Percentiles rank a stretch among this genome's conserved stretches.
These are phyloP conservation scores for Leptocoma aspasia DNA, from an alignment of 2,113 vertebrate genomes.

Conservation along the genomic window DNA sequence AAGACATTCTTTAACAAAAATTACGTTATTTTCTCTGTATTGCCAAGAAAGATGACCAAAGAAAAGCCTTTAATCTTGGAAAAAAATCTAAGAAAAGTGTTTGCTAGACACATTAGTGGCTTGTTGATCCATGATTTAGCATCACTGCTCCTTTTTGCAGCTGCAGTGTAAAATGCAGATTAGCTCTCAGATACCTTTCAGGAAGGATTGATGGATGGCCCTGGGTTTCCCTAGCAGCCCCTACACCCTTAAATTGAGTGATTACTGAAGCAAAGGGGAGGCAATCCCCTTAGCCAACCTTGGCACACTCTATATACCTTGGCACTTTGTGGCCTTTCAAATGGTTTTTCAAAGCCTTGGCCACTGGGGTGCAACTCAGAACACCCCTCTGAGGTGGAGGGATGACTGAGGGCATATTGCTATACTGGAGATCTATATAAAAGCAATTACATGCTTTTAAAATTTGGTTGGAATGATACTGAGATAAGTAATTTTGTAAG, in stretches of 20 bases:
- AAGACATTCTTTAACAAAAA: background rate
- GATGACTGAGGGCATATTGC: background rate
- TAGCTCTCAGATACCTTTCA: background rate
- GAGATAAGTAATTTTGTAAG: background rate
- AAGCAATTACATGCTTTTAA: background rate
- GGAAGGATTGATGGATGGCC: background rate
- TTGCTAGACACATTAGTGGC: background rate
- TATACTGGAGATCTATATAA: background rate
- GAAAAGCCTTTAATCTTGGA: background rate
- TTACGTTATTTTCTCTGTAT: background rate
- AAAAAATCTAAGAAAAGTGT: background rate
- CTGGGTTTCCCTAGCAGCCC: background rate
- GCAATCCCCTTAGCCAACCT: background rate
- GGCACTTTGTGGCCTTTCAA: background rate
- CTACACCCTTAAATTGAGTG: background rate
- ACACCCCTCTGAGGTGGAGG: background rate
- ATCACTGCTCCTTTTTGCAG: background rate
- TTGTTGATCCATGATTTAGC: background rate
- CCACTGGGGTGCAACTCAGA: background rate
- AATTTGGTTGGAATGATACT: background rate
- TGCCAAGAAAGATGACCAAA: background rate
- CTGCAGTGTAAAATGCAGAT: background rate
- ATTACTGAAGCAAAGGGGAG: background rate
- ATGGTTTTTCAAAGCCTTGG: background rate
- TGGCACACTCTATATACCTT: background rate